Percentiles rank a stretch among this genome's conserved stretches.
phyloP scores from a whole-genome alignment of 2,113 vertebrate genomes.

The human (Homo sapiens) region DNA sequence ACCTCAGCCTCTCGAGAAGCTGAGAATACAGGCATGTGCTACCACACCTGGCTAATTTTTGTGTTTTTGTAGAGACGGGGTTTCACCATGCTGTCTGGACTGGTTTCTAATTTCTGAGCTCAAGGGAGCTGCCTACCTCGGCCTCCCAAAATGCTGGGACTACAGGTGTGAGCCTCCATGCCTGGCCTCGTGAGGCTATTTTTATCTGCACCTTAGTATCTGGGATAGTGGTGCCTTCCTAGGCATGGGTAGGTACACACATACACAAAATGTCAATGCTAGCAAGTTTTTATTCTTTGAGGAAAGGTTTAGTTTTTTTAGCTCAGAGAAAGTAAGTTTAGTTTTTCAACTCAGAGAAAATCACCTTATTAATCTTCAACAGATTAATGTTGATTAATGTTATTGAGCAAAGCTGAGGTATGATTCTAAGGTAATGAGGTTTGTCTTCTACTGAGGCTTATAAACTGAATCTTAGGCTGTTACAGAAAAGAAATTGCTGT shows the following conservation, averaged over 20 bases:
- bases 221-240: not conserved
- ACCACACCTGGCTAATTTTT: no score
- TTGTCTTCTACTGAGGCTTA: not conserved
- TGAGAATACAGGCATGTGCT: no score
- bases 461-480: not conserved
- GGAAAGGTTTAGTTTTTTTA: not conserved
- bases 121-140: no score
- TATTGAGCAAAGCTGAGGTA: not conserved
- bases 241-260: not conserved
- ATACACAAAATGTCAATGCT: not conserved
- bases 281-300: not conserved
- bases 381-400: not conserved
- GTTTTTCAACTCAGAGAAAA: not conserved
- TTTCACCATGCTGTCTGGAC: no score
- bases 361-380: not conserved
- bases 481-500: not conserved
- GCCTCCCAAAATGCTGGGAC: no score
- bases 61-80: no score
- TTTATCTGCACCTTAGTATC: not conserved
- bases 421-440: not conserved
- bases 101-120: no score
- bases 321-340: not conserved
- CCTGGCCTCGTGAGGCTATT: not conserved
- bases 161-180: no score
- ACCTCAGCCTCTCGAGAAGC: no score